Evolutionary conservation across 2,888 invertebrate species (phyloP).

Genomic region (Drosophila pseudotalamancana): DNA sequence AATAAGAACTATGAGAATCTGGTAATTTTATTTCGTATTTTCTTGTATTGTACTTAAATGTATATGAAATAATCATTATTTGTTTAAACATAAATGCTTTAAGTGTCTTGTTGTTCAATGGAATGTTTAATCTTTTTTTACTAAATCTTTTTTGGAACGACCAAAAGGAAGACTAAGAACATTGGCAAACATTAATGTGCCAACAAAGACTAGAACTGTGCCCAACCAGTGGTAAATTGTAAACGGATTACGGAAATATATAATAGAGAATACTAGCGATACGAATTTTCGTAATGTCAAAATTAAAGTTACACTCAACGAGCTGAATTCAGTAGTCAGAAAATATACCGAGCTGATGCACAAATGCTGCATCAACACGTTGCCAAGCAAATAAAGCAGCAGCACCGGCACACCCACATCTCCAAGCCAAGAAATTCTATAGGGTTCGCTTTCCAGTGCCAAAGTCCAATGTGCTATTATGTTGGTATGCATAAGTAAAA

Average conservation of each 20-base stretch:
- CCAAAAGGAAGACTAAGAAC: constrained; percentile 85
- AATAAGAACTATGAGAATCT: constrained; percentile 40
- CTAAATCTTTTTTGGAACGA: constrained; percentile 4
- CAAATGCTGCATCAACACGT: constrained; percentile 94
- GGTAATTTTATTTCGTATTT: constrained; percentile 60
- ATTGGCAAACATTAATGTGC: constrained; percentile 95
- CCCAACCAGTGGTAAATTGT: constrained; percentile 95
- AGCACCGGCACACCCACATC: constrained; percentile 51
- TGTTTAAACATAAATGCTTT: constrained; percentile 24
- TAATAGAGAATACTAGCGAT: constrained; percentile 95
- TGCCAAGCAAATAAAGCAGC: constrained; percentile 88
- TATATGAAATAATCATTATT: constrained; percentile 54
- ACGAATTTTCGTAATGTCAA: constrained; percentile 97
- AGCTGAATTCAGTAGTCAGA: constrained; percentile 95
- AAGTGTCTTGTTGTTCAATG: neutral
- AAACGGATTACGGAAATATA: constrained; percentile 96
- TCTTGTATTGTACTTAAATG: constrained; percentile 70
- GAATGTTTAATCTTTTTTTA: constrained; percentile 50
- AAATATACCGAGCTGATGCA: constrained; percentile 97
- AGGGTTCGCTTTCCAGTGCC: constrained; percentile 42
- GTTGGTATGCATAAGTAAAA: constrained; percentile 90
- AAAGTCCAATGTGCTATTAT: constrained; percentile 87
- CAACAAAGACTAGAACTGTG: constrained; percentile 93
- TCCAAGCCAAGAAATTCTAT: constrained; percentile 28
- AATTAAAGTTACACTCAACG: constrained; percentile 96